Evolutionary conservation across 2,113 vertebrate genomes (phyloP).

Genomic region (Plecotus auritus): DNA sequence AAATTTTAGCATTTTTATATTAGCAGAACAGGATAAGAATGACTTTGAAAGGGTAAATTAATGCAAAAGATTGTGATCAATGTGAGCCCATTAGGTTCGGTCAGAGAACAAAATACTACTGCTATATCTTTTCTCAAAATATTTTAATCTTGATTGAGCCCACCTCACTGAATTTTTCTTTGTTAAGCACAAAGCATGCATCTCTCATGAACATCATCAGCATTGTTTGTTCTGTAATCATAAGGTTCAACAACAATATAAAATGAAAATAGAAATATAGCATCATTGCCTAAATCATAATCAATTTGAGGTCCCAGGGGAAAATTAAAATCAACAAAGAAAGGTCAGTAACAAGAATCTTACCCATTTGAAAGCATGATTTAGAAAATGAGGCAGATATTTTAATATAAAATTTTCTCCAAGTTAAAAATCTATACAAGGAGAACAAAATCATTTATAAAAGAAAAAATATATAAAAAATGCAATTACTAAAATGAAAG

Average conservation of each 20-base stretch:
- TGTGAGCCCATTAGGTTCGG: neutral
- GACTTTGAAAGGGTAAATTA: neutral
- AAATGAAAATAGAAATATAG: neutral
- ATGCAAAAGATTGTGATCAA: neutral
- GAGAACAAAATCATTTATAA: neutral
- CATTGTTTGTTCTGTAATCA: neutral
- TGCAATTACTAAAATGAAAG: neutral
- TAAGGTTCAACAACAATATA: neutral
- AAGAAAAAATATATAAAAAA: neutral
- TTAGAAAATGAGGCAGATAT: neutral
- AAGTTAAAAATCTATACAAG: neutral
- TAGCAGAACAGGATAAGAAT: neutral
- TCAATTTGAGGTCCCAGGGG: neutral
- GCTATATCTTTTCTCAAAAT: neutral
- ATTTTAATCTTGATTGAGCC: neutral
- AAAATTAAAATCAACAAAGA: neutral
- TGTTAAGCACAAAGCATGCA: neutral
- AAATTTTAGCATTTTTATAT: neutral
- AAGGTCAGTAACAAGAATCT: neutral
- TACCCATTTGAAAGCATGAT: neutral
- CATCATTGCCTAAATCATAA: neutral
- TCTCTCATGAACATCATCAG: neutral
- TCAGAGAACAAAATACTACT: neutral
- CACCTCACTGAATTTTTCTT: neutral
- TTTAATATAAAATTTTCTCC: neutral